These are phyloP conservation scores for Anolis carolinensis DNA, from an alignment of 2,113 vertebrate species.

Conservation along the genomic window DNA sequence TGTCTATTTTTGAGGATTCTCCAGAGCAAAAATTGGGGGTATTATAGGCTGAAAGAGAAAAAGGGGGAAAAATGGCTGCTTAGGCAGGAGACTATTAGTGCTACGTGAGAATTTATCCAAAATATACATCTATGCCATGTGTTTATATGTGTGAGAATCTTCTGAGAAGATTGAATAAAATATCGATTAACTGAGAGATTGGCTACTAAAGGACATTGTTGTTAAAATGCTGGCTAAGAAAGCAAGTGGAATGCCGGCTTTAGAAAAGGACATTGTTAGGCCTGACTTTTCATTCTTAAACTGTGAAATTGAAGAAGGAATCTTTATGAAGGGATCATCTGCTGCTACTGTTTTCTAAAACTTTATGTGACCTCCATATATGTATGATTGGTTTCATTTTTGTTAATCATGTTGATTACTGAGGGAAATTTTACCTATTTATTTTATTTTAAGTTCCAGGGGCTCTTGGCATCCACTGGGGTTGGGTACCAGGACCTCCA, in stretches of 20 bases:
- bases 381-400: neutral
- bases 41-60: neutral
- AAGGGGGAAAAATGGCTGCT: neutral
- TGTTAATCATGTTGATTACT: neutral
- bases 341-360: neutral
- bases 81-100: neutral
- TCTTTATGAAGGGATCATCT: too few relatives aligned
- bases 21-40: neutral
- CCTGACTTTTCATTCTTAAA: constrained; percentile 29
- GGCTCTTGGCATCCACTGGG: neutral
- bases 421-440: neutral
- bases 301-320: constrained; percentile 21
- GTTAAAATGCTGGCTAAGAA: constrained; percentile 33
- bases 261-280: constrained; percentile 34
- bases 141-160: constrained; percentile 62
- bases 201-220: constrained; percentile 14
- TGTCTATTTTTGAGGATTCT: too few relatives aligned
- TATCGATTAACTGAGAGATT: constrained; percentile 50
- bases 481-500: too few relatives aligned
- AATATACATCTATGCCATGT: constrained; percentile 43
- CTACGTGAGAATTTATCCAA: neutral
- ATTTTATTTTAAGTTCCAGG: neutral
- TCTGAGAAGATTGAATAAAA: constrained; percentile 55
- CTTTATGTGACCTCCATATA: neutral
- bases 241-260: neutral